These are phyloP conservation scores for Chrysocyon brachyurus DNA, from an alignment of 2,797 vertebrate species.

Conservation along the genomic window DNA sequence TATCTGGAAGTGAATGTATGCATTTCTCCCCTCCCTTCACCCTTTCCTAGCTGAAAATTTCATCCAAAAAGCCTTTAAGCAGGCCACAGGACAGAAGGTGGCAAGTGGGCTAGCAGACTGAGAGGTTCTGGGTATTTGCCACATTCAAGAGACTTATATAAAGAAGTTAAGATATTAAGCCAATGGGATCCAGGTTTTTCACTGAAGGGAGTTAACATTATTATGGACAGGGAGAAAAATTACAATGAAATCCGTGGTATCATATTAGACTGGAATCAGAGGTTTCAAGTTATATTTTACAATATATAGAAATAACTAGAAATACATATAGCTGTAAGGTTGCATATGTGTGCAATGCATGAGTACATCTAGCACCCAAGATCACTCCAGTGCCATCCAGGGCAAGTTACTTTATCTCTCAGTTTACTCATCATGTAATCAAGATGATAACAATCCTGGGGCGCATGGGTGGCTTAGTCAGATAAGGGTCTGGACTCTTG, in stretches of 20 bases:
- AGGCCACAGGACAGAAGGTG: background rate
- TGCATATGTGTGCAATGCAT: background rate
- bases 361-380: background rate
- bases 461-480: background rate
- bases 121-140: background rate
- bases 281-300: background rate
- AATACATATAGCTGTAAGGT: background rate
- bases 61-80: background rate
- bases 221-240: background rate
- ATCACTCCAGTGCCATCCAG: background rate
- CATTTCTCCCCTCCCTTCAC: background rate
- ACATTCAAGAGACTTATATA: background rate
- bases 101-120: background rate
- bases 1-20: background rate
- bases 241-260: background rate
- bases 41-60: background rate
- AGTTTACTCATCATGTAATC: background rate
- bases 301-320: background rate
- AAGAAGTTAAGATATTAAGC: slow-evolving; percentile 12
- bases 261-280: background rate
- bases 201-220: background rate
- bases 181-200: background rate
- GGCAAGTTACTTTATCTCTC: background rate
- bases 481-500: background rate
- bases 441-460: background rate